Conservation (phyloP, 1,140 invertebrate genomes). For the Contarinia nasturtii region DNA sequence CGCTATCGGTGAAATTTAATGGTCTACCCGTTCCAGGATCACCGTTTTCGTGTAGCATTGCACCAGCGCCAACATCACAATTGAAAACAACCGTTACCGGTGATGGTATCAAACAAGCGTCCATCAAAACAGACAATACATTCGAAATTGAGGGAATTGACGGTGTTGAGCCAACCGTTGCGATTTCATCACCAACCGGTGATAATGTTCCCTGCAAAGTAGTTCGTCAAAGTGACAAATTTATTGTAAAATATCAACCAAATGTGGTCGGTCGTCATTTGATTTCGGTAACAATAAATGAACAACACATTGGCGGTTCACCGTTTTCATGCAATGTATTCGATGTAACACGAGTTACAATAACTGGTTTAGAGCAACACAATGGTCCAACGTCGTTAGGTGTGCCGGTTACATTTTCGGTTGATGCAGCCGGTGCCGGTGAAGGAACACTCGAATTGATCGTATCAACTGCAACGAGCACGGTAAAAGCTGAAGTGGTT, state of each 20-base stretch:
- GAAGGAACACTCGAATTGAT: slow-evolving; percentile 90
- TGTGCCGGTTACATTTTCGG: slow-evolving; percentile 73
- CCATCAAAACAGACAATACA: slow-evolving; percentile 26
- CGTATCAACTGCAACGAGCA: slow-evolving; percentile 75
- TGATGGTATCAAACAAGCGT: slow-evolving; percentile 33
- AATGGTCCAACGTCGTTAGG: slow-evolving; percentile 45
- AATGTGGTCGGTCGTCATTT: slow-evolving; percentile 72
- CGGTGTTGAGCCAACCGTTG: slow-evolving; percentile 42
- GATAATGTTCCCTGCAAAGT: slow-evolving; percentile 46
- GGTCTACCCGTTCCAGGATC: slow-evolving; percentile 86
- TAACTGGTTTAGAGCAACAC: slow-evolving; percentile 48
- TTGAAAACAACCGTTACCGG: slow-evolving; percentile 31
- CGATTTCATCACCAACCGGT: slow-evolving; percentile 59
- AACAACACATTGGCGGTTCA: slow-evolving; percentile 70
- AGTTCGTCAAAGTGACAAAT: slow-evolving; percentile 38
- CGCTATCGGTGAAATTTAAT: slow-evolving; percentile 86
- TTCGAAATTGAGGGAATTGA: slow-evolving; percentile 22
- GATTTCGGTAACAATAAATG: slow-evolving; percentile 59
- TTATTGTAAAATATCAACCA: slow-evolving; percentile 58
- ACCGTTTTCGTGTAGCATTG: slow-evolving; percentile 69
- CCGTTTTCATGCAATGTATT: slow-evolving; percentile 87
- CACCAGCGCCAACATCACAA: slow-evolving; percentile 23
- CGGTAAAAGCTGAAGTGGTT: slow-evolving; percentile 72
- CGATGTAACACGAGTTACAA: slow-evolving; percentile 68
- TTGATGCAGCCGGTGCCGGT: slow-evolving; percentile 88